These are phyloP conservation scores for Agriopis marginaria DNA, from an alignment of 2,888 invertebrate genomes.

Conservation along the genomic window DNA sequence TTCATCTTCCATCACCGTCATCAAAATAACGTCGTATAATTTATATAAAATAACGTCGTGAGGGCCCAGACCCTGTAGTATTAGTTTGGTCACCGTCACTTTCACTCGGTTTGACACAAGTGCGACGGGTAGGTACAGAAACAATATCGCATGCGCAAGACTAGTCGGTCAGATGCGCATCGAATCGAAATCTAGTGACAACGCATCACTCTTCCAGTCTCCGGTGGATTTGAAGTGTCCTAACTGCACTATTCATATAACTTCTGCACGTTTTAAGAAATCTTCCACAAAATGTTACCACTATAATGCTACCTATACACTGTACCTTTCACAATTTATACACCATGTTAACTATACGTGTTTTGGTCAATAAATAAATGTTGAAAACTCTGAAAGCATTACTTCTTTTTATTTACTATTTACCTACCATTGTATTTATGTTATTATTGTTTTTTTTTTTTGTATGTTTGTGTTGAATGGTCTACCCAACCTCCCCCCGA, in stretches of 20 bases:
- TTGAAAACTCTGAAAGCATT: conserved; percentile 24
- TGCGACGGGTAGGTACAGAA: no score
- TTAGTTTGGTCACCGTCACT: no score
- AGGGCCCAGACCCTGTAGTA: no score
- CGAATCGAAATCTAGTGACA: background rate
- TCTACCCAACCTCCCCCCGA: no score
- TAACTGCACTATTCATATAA: conserved; percentile 19
- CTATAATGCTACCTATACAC: conserved; percentile 12
- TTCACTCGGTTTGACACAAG: no score
- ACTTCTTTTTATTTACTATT: background rate
- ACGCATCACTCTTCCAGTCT: background rate
- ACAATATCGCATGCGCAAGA: no score
- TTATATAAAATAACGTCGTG: no score
- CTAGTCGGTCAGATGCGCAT: background rate
- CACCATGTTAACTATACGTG: conserved; percentile 28
- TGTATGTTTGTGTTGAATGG: no score
- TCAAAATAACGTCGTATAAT: no score
- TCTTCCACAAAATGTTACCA: conserved; percentile 14
- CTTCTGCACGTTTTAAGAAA: conserved; percentile 8
- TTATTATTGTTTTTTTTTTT: no score
- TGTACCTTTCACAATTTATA: conserved; percentile 27
- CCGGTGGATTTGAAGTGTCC: conserved; percentile 5
- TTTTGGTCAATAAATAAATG: conserved; percentile 44
- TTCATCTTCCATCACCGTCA: no score
- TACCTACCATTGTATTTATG: no score